phyloP scores from a whole-genome alignment of 2,113 vertebrate species.

The Tenrec ecaudatus region DNA sequence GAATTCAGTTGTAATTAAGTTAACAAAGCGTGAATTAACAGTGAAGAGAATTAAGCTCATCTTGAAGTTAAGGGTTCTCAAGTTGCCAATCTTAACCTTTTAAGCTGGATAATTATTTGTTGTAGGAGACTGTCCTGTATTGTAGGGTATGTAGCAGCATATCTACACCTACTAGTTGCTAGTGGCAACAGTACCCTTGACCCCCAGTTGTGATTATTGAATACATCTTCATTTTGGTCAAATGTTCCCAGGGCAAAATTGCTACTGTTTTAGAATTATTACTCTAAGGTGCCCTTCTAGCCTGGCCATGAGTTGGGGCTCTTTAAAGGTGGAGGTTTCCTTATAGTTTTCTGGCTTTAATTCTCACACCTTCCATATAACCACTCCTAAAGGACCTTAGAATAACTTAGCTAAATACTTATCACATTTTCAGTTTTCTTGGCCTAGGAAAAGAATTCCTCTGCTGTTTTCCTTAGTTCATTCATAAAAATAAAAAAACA shows the following conservation, averaged over 20 bases:
- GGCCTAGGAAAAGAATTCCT: conserved; percentile 8
- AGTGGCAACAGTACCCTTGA: background rate
- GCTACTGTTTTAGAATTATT: background rate
- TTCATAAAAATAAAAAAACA: background rate
- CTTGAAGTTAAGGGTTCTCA: conserved; percentile 1
- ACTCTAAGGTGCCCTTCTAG: background rate
- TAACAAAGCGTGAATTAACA: conserved; percentile 17
- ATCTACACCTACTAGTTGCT: background rate
- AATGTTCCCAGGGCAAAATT: background rate
- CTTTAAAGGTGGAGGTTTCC: background rate
- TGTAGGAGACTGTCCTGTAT: background rate
- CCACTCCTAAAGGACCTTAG: conserved; percentile 9
- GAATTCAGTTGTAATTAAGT: conserved; percentile 24
- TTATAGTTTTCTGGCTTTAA: conserved; percentile 44
- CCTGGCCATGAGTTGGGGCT: background rate
- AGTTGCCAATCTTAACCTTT: background rate
- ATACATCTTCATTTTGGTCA: background rate
- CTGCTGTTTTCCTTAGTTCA: background rate
- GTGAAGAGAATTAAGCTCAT: background rate
- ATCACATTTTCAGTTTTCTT: conserved; percentile 13
- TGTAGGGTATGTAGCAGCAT: background rate
- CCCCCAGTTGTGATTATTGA: conserved; percentile 4
- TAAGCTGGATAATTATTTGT: background rate
- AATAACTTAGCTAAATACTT: background rate
- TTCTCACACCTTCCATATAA: background rate